Conservation (phyloP, 2,888 invertebrate genomes). For the Nipponacmea schrenckii region DNA sequence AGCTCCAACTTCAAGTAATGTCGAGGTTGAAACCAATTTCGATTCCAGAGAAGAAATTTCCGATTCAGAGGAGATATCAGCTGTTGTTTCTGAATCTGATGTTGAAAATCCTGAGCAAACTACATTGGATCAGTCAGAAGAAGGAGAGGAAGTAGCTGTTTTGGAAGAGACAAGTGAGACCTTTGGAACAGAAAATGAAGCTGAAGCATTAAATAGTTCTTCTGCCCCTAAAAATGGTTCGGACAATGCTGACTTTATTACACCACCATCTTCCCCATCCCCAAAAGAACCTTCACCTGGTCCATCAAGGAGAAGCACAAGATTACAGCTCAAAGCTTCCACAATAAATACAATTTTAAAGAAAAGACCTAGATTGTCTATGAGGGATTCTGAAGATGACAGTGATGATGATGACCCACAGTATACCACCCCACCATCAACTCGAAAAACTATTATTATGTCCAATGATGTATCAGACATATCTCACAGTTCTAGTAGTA, state of each 20-base stretch:
- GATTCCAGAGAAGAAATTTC: background rate
- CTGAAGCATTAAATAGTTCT: background rate
- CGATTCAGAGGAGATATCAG: background rate
- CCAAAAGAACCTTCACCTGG: background rate
- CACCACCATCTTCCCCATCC: background rate
- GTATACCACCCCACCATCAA: background rate
- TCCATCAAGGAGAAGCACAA: background rate
- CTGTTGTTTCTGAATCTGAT: no score
- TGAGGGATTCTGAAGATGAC: slow-evolving; percentile 3
- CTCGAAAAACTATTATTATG: background rate
- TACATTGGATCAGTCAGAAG: no score
- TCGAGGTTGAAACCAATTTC: background rate
- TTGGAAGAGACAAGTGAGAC: no score
- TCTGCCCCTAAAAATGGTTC: background rate
- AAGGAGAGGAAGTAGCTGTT: no score
- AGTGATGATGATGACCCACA: background rate
- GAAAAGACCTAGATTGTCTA: background rate
- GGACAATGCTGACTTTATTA: background rate
- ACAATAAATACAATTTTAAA: background rate
- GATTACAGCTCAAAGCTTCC: background rate
- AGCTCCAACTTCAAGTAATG: background rate
- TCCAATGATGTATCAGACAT: background rate
- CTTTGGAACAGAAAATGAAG: no score
- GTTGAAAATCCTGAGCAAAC: no score
- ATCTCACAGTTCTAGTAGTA: background rate